Base-by-base conservation (phyloP, 2,797 vertebrate genomes). In the Clarias laeviceps region DNA sequence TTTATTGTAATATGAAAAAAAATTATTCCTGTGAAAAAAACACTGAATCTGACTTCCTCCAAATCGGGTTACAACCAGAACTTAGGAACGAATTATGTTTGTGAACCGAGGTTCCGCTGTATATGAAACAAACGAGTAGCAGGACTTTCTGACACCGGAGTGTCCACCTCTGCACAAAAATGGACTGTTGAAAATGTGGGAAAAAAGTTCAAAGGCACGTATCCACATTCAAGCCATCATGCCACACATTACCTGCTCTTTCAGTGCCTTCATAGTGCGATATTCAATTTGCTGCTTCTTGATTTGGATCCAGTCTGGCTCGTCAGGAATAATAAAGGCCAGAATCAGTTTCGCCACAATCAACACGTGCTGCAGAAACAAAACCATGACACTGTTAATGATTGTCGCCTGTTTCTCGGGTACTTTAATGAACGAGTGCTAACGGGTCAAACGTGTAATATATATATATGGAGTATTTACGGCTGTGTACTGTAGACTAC, bases 261-360 rank as follows among this genome's bases (percentile, higher is more conserved):
- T 94, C 54, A 96, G 89, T 14, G 95, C 96, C 86, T 93, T 92
- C 91, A 94, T 93, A 77, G 95, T 96, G 11, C 29, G 90, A 88
- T 92, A 96, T 88, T 96, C 95, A 0, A 95, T 94, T 64, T 92
- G 93, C 24, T 94, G 93, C 79, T 90, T 93, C 90, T 94, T 94
- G 73, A 93, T 94, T 15, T 84, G 82, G 87, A 96, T 90, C 95
- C 96, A 96, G 64, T 90, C 93, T 0, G 96, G 96, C 76, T 96
- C 94, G 32, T 96, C 96, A 0, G 96, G 96, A 89, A 96, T 96
- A 80, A 94, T 81, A 15, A 94, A 90, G 0, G 94, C 90, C 88
- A 96, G 45, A 68, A 95, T 64, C 84, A 95, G 57, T 86, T 96
- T 96, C 4, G 94, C 56, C 22, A 94, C 5, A 86, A 96, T 93